Percentiles rank a stretch among this genome's conserved stretches.
Conservation (phyloP, 2,113 vertebrate genomes). For the Ammodytes dubius region DNA sequence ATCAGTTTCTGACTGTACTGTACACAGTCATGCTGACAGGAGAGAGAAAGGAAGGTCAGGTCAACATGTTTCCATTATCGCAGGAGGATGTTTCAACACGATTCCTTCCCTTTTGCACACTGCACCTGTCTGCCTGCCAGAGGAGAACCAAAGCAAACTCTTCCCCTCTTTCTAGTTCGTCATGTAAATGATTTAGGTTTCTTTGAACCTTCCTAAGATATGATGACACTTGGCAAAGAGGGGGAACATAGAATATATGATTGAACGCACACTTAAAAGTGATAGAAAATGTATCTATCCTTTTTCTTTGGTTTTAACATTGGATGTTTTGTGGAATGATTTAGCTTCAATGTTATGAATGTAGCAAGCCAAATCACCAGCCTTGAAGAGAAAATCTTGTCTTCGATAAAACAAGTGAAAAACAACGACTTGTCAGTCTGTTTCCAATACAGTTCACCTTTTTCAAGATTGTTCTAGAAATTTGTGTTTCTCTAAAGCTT, state of each 20-base stretch:
- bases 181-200: neutral
- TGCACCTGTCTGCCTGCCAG: neutral
- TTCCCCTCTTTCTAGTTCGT: neutral
- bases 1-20: slow-evolving; percentile 53
- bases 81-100: slow-evolving; percentile 8
- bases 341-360: neutral
- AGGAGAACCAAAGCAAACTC: neutral
- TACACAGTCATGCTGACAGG: slow-evolving; percentile 27
- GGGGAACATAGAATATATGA: no score
- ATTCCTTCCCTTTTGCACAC: neutral
- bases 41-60: slow-evolving; percentile 53
- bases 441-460: neutral
- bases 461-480: neutral
- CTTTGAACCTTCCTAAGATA: neutral
- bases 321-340: neutral
- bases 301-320: neutral
- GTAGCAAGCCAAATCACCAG: no score
- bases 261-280: neutral
- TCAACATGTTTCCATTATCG: slow-evolving; percentile 19
- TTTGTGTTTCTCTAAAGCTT: neutral
- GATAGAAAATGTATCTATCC: neutral
- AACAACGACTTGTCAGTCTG: neutral
- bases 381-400: no score
- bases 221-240: neutral
- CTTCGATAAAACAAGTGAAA: no score